These are phyloP conservation scores for Galeopterus variegatus DNA, from an alignment of 2,113 vertebrate species.

Conservation along the genomic window DNA sequence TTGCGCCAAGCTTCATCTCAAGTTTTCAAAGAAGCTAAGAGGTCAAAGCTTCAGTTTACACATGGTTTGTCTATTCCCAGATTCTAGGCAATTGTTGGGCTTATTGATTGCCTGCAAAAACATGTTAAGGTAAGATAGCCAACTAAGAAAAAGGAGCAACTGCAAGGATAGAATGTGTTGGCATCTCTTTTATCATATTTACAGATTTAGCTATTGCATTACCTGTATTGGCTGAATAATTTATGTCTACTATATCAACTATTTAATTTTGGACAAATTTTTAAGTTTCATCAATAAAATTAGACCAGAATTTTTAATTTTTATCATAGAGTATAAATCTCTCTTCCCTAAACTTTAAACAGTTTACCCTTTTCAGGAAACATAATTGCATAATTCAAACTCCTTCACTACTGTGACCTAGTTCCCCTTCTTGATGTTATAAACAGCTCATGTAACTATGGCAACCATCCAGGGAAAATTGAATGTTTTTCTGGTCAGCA, in stretches of 20 bases:
- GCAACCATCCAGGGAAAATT: constrained; percentile 80
- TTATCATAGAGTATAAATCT: constrained; percentile 47
- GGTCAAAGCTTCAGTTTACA: constrained; percentile 16
- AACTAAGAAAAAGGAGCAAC: not conserved
- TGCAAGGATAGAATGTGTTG: not conserved
- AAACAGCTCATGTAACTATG: constrained; percentile 82
- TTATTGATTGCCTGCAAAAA: constrained; percentile 31
- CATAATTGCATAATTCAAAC: constrained; percentile 82
- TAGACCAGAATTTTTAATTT: constrained; percentile 54
- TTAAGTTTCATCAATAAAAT: constrained; percentile 63
- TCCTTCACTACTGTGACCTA: constrained; percentile 81
- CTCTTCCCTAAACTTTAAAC: constrained; percentile 63
- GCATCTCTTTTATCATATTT: not conserved
- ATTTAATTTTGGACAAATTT: constrained; percentile 55
- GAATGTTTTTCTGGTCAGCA: constrained; percentile 83
- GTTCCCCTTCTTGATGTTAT: constrained; percentile 82
- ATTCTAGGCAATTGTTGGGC: not conserved
- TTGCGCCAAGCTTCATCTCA: not conserved
- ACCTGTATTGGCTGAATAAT: constrained; percentile 28
- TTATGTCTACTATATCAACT: not conserved
- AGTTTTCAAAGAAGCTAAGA: not conserved
- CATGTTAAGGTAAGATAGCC: not conserved
- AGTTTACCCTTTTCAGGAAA: constrained; percentile 70
- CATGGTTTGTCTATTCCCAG: not conserved
- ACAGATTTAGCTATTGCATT: not conserved